Evolutionary conservation across 2,888 invertebrate genomes (phyloP).

Genomic region (Colostygia pectinataria): DNA sequence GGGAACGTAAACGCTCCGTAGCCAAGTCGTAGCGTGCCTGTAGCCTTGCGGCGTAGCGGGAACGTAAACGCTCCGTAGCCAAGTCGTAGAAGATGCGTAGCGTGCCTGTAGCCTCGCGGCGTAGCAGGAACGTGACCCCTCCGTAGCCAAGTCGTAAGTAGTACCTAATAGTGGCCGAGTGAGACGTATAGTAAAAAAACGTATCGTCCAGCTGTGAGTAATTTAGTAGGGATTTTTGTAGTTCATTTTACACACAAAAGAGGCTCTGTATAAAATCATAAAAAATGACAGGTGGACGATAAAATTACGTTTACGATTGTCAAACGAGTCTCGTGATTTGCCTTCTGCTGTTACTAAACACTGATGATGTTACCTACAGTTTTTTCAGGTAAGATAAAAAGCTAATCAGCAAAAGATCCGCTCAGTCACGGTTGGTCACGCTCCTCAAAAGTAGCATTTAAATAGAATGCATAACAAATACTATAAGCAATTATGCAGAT

Average conservation of each 20-base stretch:
- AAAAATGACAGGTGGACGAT: no score
- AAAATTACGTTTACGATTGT: no score
- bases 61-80: neutral
- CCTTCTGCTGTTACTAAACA: no score
- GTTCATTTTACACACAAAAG: no score
- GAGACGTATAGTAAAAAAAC: no score
- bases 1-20: neutral
- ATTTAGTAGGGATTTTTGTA: no score
- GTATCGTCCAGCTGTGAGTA: no score
- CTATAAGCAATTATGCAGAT: neutral
- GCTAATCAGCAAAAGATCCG: neutral
- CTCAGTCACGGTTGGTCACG: neutral
- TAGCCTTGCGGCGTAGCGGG: no score
- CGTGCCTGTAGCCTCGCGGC: no score
- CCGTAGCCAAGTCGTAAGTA: neutral
- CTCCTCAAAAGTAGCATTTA: neutral
- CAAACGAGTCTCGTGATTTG: no score
- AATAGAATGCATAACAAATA: neutral
- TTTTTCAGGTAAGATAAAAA: neutral
- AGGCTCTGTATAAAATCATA: no score
- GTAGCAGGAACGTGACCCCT: neutral
- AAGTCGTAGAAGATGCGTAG: neutral
- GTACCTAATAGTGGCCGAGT: no score
- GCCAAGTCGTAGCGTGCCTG: neutral
- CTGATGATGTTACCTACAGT: neutral